phyloP scores from a whole-genome alignment of 2,797 vertebrate genomes.

The Trematomus bernacchii region DNA sequence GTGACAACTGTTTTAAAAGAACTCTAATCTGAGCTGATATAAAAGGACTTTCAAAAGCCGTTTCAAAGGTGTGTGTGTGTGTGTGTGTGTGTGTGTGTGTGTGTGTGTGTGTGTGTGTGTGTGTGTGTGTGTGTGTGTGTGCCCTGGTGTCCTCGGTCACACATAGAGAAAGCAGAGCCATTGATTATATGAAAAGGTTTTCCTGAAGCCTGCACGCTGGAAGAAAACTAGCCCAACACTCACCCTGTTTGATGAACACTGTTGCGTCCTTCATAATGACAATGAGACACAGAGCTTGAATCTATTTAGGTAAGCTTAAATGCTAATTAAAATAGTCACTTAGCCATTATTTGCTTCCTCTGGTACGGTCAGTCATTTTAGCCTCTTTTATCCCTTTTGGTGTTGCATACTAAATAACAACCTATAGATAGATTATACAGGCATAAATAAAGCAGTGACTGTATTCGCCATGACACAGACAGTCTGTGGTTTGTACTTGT shows the following conservation, averaged over 20 bases:
- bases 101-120: conserved; percentile 18
- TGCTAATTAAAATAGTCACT: conserved; percentile 21
- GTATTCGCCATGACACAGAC: no score
- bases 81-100: conserved; percentile 21
- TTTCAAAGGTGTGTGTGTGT: conserved; percentile 51
- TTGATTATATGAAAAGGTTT: conserved; percentile 63
- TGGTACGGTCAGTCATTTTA: conserved; percentile 15
- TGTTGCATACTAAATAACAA: conserved; percentile 18
- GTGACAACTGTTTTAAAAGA: conserved; percentile 78
- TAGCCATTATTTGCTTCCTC: conserved; percentile 9
- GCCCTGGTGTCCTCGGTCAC: conserved; percentile 39
- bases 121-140: conserved; percentile 8
- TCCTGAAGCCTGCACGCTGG: conserved; percentile 27
- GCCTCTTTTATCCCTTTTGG: conserved; percentile 26
- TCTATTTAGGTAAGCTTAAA: conserved; percentile 28
- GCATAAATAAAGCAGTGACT: no score
- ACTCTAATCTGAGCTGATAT: conserved; percentile 71
- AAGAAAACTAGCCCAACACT: conserved; percentile 46
- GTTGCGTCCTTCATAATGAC: conserved; percentile 40
- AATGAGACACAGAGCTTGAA: conserved; percentile 39
- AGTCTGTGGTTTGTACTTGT: no score
- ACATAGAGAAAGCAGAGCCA: conserved; percentile 53
- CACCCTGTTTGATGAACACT: conserved; percentile 29
- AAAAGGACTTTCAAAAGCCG: conserved; percentile 73
- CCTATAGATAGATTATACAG: conserved; percentile 4